phyloP scores from a whole-genome alignment of 2,113 vertebrate genomes.

The Haemorhous mexicanus region DNA sequence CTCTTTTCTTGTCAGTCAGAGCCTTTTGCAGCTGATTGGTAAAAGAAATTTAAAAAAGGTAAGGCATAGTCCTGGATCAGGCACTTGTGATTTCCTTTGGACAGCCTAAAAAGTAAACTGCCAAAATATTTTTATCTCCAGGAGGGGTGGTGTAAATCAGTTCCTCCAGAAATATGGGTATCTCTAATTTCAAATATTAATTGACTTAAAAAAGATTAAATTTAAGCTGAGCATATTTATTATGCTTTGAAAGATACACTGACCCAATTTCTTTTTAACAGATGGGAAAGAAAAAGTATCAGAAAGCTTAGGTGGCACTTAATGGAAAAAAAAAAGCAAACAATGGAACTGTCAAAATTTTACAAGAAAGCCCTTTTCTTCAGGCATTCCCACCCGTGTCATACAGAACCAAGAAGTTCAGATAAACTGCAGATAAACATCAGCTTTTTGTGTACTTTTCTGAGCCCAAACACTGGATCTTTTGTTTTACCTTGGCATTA shows the following conservation, averaged over 20 bases:
- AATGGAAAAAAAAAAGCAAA: background rate
- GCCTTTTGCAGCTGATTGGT: background rate
- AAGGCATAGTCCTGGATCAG: background rate
- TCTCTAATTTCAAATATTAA: background rate
- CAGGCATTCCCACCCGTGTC: background rate
- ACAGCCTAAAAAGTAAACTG: background rate
- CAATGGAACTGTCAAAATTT: background rate
- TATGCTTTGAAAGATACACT: background rate
- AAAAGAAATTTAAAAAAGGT: background rate
- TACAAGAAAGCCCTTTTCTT: background rate
- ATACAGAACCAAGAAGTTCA: background rate
- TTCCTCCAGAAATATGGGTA: background rate
- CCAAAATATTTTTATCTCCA: background rate
- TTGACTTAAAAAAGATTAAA: background rate
- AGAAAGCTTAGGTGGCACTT: background rate
- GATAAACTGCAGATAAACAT: background rate
- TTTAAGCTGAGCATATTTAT: background rate
- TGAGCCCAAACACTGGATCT: background rate
- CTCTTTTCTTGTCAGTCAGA: background rate
- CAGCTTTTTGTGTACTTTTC: background rate
- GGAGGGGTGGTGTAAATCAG: background rate
- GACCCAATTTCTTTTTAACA: background rate
- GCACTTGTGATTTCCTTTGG: background rate
- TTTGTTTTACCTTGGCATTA: conserved; percentile 25
- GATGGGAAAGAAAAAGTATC: background rate